Evolutionary conservation across 2,888 invertebrate species (phyloP).

Genomic region (Microplitis manilae): DNA sequence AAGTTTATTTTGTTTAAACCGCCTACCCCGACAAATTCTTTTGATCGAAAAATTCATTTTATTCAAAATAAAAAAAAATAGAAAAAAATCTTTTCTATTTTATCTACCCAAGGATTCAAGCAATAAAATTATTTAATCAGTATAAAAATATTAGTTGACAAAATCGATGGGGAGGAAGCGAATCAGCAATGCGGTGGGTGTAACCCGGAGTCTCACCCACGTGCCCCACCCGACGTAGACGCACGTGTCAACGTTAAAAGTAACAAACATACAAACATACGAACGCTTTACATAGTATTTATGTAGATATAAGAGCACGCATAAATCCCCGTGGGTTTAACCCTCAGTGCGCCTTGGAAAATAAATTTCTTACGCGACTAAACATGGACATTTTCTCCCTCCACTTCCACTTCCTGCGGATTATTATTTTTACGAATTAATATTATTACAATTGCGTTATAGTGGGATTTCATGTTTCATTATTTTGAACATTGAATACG

Average conservation of each 20-base stretch:
- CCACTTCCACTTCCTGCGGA: background rate
- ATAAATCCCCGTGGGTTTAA: slow-evolving; percentile 45
- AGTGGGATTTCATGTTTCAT: slow-evolving; percentile 20
- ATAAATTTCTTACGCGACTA: background rate
- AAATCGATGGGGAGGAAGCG: slow-evolving; percentile 37
- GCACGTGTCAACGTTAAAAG: slow-evolving; percentile 48
- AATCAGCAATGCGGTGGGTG: slow-evolving; percentile 58
- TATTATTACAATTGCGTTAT: background rate
- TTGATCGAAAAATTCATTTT: too few relatives aligned
- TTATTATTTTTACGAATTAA: background rate
- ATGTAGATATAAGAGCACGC: slow-evolving; percentile 50
- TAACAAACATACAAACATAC: slow-evolving; percentile 47
- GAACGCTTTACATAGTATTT: slow-evolving; percentile 53
- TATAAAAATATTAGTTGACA: slow-evolving; percentile 20
- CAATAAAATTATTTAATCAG: too few relatives aligned
- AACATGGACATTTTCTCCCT: slow-evolving; percentile 9
- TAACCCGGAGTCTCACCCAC: slow-evolving; percentile 64
- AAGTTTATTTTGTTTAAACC: slow-evolving; percentile 18
- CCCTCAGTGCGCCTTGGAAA: slow-evolving; percentile 18
- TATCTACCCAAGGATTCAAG: too few relatives aligned
- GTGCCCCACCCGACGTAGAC: slow-evolving; percentile 53
- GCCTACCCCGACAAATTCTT: slow-evolving; percentile 11
- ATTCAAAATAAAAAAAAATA: too few relatives aligned
- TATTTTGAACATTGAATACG: background rate
- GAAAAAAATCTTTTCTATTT: too few relatives aligned